These are phyloP conservation scores for Zhengitettix transpicula DNA, from an alignment of 2,888 invertebrate species.

Conservation along the genomic window DNA sequence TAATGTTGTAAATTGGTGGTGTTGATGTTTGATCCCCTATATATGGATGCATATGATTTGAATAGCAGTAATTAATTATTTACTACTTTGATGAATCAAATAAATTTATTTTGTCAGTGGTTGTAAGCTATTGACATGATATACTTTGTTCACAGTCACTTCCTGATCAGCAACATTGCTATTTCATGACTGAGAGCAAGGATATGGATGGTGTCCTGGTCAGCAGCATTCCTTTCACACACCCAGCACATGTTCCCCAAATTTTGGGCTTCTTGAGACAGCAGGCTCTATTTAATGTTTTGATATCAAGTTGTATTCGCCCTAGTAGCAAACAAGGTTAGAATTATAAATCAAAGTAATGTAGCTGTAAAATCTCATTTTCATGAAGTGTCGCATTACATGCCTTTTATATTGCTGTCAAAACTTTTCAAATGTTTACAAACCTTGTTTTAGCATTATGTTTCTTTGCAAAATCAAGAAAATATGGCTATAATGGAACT, in stretches of 20 bases:
- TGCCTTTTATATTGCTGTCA: too few relatives aligned
- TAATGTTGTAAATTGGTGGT: too few relatives aligned
- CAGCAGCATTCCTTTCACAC: slow-evolving; percentile 75
- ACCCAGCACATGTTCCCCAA: slow-evolving; percentile 80
- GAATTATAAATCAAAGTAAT: too few relatives aligned
- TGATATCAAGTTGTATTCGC: slow-evolving; percentile 77
- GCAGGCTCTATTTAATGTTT: slow-evolving; percentile 80
- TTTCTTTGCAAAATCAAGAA: too few relatives aligned
- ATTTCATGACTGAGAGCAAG: slow-evolving; percentile 74
- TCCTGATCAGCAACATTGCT: slow-evolving; percentile 87
- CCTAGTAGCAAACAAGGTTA: slow-evolving; percentile 57
- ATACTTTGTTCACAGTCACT: slow-evolving; percentile 42
- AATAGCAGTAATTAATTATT: background rate
- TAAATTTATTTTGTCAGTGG: too few relatives aligned
- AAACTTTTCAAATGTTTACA: too few relatives aligned
- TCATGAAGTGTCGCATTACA: too few relatives aligned
- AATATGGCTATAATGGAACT: too few relatives aligned
- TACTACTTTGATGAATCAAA: background rate
- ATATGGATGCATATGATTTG: too few relatives aligned
- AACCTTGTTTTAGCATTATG: too few relatives aligned
- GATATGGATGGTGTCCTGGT: slow-evolving; percentile 60
- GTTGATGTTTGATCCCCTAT: too few relatives aligned
- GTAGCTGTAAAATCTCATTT: too few relatives aligned
- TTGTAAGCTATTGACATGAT: background rate
- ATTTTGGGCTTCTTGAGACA: slow-evolving; percentile 71